phyloP scores from a whole-genome alignment of 1,140 invertebrate genomes.

The Leptoteleia sp. region DNA sequence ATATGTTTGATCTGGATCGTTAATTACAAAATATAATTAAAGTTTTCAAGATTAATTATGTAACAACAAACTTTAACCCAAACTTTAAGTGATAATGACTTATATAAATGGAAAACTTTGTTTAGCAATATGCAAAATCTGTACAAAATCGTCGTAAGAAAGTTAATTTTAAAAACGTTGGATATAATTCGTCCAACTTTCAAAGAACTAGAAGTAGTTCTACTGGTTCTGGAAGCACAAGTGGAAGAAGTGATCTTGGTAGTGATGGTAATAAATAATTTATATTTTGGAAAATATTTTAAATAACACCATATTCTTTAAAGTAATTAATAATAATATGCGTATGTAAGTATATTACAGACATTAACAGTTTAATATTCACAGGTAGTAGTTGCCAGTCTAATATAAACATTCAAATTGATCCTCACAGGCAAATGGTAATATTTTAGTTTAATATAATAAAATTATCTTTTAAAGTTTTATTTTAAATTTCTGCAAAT shows the following conservation, averaged over 20 bases:
- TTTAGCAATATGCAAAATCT: too few species aligned
- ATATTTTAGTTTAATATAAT: slow-evolving; percentile 9
- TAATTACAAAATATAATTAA: too few species aligned
- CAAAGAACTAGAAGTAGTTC: not conserved
- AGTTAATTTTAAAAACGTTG: slow-evolving; percentile 11
- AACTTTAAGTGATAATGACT: too few species aligned
- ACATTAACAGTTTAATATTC: not conserved
- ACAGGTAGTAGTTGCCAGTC: slow-evolving; percentile 12
- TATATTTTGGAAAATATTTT: too few species aligned
- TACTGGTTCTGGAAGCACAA: slow-evolving; percentile 10
- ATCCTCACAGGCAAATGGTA: slow-evolving; percentile 26
- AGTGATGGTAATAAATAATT: slow-evolving; percentile 20
- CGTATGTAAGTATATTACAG: slow-evolving; percentile 1
- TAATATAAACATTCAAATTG: slow-evolving; percentile 18
- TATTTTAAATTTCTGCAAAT: too few species aligned
- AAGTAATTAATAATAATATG: too few species aligned
- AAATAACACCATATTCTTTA: too few species aligned
- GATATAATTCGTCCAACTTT: not conserved
- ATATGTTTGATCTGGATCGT: too few species aligned
- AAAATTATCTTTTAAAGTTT: not conserved
- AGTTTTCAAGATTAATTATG: too few species aligned
- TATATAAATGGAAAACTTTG: too few species aligned
- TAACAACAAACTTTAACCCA: too few species aligned
- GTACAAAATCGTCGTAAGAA: slow-evolving; percentile 1
- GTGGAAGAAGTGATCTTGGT: not conserved